Conservation (phyloP, 2,113 vertebrate species). For the Pedionomus torquatus region DNA sequence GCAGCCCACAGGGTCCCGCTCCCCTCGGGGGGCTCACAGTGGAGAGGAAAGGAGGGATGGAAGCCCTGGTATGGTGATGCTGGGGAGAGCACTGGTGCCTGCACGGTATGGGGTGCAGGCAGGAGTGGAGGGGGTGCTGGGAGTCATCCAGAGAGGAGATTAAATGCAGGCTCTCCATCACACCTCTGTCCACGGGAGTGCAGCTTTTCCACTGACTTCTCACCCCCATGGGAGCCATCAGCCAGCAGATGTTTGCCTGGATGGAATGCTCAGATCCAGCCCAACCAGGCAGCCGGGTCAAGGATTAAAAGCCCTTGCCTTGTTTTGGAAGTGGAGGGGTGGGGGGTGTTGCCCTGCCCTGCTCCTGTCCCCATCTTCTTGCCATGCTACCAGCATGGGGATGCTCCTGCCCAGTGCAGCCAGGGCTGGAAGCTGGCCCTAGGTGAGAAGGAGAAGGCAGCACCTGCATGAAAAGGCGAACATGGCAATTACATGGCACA, state of each 20-base stretch:
- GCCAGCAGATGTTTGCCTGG: constrained; percentile 52
- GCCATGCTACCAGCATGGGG: background rate
- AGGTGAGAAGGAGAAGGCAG: background rate
- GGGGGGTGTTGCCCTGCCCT: rapidly evolving
- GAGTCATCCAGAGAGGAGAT: constrained; percentile 37
- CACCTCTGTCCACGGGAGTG: background rate
- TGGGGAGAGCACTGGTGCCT: background rate
- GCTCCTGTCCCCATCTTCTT: background rate
- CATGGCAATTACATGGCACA: background rate
- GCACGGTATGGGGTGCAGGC: rapidly evolving
- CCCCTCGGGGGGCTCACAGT: rapidly evolving
- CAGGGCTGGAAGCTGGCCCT: background rate
- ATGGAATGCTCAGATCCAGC: background rate
- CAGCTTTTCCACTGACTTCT: constrained; percentile 45
- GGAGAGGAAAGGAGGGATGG: background rate
- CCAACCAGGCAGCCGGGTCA: background rate
- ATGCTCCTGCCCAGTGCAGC: background rate
- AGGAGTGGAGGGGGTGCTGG: background rate
- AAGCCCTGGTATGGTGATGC: rapidly evolving
- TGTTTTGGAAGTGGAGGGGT: rapidly evolving
- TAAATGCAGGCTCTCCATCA: constrained; percentile 14
- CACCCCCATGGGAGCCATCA: constrained; percentile 12
- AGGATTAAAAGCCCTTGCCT: background rate
- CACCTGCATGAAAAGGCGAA: rapidly evolving
- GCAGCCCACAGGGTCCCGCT: rapidly evolving